Conservation (phyloP, 2,888 invertebrate species). For the Caenorhabditis wallacei region DNA sequence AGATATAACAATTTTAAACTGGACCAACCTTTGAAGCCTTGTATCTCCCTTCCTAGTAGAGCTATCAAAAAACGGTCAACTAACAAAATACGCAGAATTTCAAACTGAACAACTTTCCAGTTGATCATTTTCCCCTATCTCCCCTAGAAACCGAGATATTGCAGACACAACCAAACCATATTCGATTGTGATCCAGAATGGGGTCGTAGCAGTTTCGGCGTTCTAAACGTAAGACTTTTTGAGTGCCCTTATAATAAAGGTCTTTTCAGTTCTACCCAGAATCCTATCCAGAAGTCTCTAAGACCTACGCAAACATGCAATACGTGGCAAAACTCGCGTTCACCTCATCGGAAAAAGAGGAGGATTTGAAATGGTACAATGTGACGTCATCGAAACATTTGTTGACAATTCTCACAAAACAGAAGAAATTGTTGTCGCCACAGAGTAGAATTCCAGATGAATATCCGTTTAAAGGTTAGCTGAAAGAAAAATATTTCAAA, state of each 20-base stretch:
- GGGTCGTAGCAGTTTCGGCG: slow-evolving; percentile 52
- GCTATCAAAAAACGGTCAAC: not conserved
- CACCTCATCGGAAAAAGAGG: not conserved
- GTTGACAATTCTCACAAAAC: not conserved
- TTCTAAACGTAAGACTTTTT: slow-evolving; percentile 22
- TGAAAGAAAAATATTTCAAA: not conserved
- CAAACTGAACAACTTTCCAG: no score
- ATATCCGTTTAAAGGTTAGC: slow-evolving; percentile 35
- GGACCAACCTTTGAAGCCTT: not conserved
- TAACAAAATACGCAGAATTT: no score
- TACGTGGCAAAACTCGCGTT: no score
- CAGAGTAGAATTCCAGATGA: slow-evolving; percentile 54
- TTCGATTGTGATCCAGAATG: slow-evolving; percentile 57
- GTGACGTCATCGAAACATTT: slow-evolving; percentile 2
- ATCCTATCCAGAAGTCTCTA: not conserved
- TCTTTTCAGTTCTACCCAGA: not conserved
- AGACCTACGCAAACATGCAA: no score
- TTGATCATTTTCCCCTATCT: not conserved
- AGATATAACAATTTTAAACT: not conserved
- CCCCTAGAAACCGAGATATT: not conserved
- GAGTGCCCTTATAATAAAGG: not conserved
- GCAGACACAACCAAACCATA: not conserved
- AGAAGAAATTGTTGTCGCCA: slow-evolving; percentile 11
- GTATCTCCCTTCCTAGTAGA: not conserved
- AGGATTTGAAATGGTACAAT: not conserved